phyloP scores from a whole-genome alignment of 2,888 invertebrate species.

The Standfussiana lucernea region DNA sequence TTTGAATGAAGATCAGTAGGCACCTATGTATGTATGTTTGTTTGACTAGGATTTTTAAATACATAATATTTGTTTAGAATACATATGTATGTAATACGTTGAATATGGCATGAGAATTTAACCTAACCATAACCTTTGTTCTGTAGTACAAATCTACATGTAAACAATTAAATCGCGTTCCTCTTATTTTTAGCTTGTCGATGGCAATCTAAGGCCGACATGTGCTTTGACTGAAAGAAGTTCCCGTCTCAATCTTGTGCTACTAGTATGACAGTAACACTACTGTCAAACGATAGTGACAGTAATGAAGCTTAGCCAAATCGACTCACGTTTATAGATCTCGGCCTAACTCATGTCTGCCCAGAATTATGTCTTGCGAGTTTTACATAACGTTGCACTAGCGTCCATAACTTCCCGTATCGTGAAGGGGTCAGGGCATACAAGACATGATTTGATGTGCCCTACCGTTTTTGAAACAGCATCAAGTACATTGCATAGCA shows the following conservation, averaged over 20 bases:
- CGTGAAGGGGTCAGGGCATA: not conserved
- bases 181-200: not conserved
- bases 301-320: not conserved
- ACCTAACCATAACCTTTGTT: not conserved
- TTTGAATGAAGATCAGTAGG: constrained; percentile 12
- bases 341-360: not conserved
- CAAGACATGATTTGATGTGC: not conserved
- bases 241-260: not conserved
- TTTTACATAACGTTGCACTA: not conserved
- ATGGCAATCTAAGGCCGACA: not conserved
- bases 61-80: not conserved
- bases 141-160: not conserved
- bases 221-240: not conserved
- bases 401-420: not conserved
- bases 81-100: not conserved
- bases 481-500: not conserved
- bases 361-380: not conserved
- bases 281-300: not conserved
- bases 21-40: not conserved
- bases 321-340: not conserved
- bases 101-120: not conserved
- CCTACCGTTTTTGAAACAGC: not conserved
- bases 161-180: not conserved
- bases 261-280: not conserved
- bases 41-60: not conserved